Evolutionary conservation across 35 echinoderm and acorn worm species (phyloP), one percentile per base, ranked within the genome.

Genomic region (Amphiura filiformis): DNA sequence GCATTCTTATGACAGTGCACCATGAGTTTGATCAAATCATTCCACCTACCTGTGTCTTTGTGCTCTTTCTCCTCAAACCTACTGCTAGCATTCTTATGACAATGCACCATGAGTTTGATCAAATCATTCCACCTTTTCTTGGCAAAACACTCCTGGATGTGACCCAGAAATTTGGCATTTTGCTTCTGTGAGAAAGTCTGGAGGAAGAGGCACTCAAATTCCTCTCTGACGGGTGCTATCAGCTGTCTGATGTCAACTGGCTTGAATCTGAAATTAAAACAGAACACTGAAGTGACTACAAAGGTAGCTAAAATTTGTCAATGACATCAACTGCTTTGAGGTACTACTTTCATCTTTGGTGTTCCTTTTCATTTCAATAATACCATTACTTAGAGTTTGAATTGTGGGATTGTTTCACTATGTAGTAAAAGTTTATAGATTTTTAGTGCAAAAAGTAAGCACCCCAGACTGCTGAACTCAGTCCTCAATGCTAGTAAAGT

Each of bases 201-300:
- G 36, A 80, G 14, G 61, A 95, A 95, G 39, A 91, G 56, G 7
- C 70, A 56, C 82, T 97, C 95, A 83, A 97, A 97, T 0, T 91
- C 61, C 83, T 97, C 86, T 52, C 95, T 65, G 82, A 97, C 78
- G 0, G 95, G 95, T 0, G 92, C 82, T 0, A 97, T 82, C 5
- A 97, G 65, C 47, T 93, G 95, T 38, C 89, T 87, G 34, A 97
- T 87, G 37, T 97, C 95, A 20, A 97, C 92, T 75, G 95, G 95
- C 87, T 97, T 97, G 89, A 91, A 97, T 26, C 95, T 97, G 81
- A 1, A 13, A 20, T 1, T 22, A 76, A 33, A 80, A 77, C 38
- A 80, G 37, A 84, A 39, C 37, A n/a, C n/a, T n/a, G n/a, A n/a
- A n/a, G n/a, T n/a, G n/a, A n/a, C n/a, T n/a, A n/a, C n/a, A 47